phyloP scores from a whole-genome alignment of 2,888 invertebrate species.

The Conops quadrifasciatus region DNA sequence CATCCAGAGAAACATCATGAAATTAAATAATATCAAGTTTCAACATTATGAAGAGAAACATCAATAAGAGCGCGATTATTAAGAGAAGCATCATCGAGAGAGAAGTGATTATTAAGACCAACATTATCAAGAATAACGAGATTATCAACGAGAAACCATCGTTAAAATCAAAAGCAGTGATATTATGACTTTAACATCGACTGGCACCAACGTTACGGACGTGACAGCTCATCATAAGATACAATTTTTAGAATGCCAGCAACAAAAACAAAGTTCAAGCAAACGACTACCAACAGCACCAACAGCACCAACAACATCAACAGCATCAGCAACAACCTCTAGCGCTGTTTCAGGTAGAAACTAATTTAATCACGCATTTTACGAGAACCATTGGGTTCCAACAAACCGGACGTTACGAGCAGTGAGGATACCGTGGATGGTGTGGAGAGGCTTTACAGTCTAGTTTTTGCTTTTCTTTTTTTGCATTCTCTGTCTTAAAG shows the following conservation, averaged over 20 bases:
- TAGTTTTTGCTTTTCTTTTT: not conserved
- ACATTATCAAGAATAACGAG: too few relatives aligned
- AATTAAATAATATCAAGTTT: too few relatives aligned
- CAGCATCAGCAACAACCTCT: not conserved
- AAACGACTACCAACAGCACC: not conserved
- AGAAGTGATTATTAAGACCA: too few relatives aligned
- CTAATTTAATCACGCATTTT: conserved; percentile 13
- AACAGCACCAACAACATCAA: conserved; percentile 10
- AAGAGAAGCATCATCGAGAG: too few relatives aligned
- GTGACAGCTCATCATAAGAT: not conserved
- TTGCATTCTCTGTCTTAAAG: not conserved
- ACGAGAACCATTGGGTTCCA: not conserved
- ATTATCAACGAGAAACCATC: too few relatives aligned
- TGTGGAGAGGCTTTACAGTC: not conserved
- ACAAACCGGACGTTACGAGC: not conserved
- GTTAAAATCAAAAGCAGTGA: too few relatives aligned
- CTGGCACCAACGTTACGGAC: not conserved
- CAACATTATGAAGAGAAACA: too few relatives aligned
- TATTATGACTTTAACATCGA: not conserved
- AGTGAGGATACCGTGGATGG: not conserved
- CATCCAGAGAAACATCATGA: too few relatives aligned
- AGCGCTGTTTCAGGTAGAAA: not conserved
- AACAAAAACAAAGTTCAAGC: not conserved
- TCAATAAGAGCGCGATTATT: too few relatives aligned
- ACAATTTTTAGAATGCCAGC: not conserved